Base-by-base conservation (phyloP, 2,113 vertebrate genomes). In the Trachemys scripta region DNA sequence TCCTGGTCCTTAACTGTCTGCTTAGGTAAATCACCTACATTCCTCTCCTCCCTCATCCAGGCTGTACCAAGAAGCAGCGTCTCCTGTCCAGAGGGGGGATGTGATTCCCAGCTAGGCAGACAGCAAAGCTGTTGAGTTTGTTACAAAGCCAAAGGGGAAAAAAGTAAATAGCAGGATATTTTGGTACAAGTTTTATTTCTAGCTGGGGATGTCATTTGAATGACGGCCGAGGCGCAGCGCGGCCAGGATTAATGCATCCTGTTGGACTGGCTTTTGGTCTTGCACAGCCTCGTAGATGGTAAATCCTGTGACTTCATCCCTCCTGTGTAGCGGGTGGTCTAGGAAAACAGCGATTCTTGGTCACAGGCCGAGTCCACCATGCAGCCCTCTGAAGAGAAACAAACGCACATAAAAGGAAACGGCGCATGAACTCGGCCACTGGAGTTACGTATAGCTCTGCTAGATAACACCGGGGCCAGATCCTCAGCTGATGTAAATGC, bases 371-470 rank as follows among this genome's bases (percentile, higher is more conserved):
- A 91, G 85, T 98, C 98, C 1, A 84, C 5, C 82, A 56, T 11
- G 3, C 98, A 98, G 75, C 97, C 97, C 84, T 98, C 98, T 98
- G 96, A 29, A 91, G 38, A 57, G 11, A 24, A n/a, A 50, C 2
- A 1, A 1, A 1, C 72, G 76, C 54, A 38, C 50, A 65, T 45
- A 75, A 4, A 10, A 38, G 54, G 56, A 24, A 4, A 0, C 5
- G 1, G 10, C 3, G 69, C 2, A 17, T 7, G 10, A 42, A 42
- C 25, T 27, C 0, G 11, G 24, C 75, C 42, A 25, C 42, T 16
- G 42, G 10, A 25, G 42, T 45, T 47, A 6, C 13, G 6, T 47
- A 45, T 27, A 14, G 42, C 75, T 47, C 4, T 27, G 38, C 42
- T 78, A 45, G 75, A 8, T 47, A 78, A 78, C 25, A 78, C 42